These are phyloP conservation scores for Ommatoiulus sabulosus DNA, from an alignment of 2,888 invertebrate species.

Conservation along the genomic window DNA sequence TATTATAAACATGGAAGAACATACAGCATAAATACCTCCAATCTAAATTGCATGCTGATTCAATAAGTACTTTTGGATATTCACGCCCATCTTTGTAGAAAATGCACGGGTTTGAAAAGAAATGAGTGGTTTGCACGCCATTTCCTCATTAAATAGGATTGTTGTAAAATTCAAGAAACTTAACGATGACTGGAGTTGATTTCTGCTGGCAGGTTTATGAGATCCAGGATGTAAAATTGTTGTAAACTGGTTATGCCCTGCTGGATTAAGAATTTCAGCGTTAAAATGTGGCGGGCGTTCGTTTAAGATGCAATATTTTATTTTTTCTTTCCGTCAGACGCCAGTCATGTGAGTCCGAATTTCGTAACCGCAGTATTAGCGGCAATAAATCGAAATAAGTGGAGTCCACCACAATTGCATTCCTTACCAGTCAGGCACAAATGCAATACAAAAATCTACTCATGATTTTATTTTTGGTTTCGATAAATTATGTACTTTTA, in stretches of 20 bases:
- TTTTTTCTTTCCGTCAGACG: neutral
- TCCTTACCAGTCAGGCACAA: neutral
- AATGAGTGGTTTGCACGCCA: neutral
- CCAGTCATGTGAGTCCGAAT: neutral
- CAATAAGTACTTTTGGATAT: neutral
- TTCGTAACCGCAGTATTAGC: neutral
- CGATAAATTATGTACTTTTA: neutral
- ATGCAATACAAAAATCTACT: neutral
- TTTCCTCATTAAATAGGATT: neutral
- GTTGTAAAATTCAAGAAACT: neutral
- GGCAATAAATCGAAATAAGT: neutral
- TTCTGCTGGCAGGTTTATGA: neutral
- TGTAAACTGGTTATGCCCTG: constrained; percentile 32
- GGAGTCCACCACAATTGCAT: neutral
- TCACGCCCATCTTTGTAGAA: neutral
- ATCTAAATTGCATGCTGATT: neutral
- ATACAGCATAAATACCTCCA: neutral
- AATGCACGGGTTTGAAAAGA: neutral
- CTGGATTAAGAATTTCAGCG: constrained; percentile 28
- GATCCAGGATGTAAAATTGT: neutral
- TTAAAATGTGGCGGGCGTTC: neutral
- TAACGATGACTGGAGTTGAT: constrained; percentile 27
- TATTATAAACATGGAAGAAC: neutral
- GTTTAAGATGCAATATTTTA: constrained; percentile 30
- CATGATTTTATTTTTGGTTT: neutral